A percentile compares a stretch with the other conserved stretches of the same genome.
Evolutionary conservation across 2,113 vertebrate species (phyloP).

Genomic region (Corythornis vintsioides): DNA sequence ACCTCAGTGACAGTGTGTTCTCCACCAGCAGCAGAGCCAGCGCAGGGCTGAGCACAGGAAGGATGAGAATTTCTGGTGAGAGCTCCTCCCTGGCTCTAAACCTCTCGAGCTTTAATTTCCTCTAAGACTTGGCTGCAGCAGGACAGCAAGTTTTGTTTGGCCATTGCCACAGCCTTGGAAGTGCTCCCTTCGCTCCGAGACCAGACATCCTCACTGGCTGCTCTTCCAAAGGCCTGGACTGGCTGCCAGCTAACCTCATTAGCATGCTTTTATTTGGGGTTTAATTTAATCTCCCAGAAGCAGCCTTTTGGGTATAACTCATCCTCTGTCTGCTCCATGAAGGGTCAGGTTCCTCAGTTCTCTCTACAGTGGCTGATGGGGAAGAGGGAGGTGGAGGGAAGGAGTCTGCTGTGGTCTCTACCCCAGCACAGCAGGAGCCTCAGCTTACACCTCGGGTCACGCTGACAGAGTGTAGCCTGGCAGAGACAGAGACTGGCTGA

Average conservation of each 20-base stretch:
- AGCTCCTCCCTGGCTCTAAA: not conserved
- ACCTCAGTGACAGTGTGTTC: rapidly evolving
- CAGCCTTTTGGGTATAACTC: not conserved
- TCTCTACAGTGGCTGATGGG: not conserved
- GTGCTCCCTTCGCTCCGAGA: rapidly evolving
- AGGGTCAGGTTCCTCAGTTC: not conserved
- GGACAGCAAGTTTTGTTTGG: not conserved
- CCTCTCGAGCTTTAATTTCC: constrained; percentile 7
- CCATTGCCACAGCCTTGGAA: not conserved
- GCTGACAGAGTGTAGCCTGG: not conserved
- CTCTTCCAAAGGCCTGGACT: not conserved
- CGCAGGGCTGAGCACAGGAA: not conserved
- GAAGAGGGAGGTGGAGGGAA: not conserved
- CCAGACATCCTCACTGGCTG: not conserved
- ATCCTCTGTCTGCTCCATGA: rapidly evolving
- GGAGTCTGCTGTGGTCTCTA: not conserved
- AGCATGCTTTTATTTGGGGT: not conserved
- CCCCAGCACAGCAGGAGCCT: not conserved
- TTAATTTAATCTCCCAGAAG: not conserved
- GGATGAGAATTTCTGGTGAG: not conserved
- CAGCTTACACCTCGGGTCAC: not conserved
- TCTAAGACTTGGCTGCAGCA: not conserved
- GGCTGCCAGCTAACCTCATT: not conserved
- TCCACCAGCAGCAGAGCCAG: not conserved
- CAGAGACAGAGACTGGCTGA: not conserved